Evolutionary conservation across 1,140 invertebrate species (phyloP).

Genomic region (Drosophila subpulchrella): DNA sequence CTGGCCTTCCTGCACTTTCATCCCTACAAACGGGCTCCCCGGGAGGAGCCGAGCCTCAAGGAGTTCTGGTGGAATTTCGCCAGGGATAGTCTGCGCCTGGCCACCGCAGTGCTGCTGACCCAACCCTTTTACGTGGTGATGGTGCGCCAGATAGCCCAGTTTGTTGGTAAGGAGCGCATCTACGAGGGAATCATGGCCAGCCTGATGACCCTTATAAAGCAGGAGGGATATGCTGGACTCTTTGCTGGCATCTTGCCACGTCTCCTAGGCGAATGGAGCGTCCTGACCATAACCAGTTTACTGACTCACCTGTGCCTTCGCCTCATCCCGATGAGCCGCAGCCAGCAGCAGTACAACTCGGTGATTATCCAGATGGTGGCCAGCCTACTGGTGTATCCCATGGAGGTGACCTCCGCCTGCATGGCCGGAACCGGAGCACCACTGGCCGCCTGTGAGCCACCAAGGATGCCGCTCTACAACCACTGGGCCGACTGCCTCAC

Average conservation of each 20-base stretch:
- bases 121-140: slow-evolving; percentile 60
- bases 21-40: slow-evolving; percentile 3
- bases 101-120: slow-evolving; percentile 32
- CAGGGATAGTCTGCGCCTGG: slow-evolving; percentile 25
- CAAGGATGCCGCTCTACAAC: slow-evolving; percentile 55
- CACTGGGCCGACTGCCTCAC: slow-evolving; percentile 56
- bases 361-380: slow-evolving; percentile 42
- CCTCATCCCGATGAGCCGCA: not conserved
- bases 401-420: slow-evolving; percentile 56
- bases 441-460: slow-evolving; percentile 47
- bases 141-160: slow-evolving; percentile 63
- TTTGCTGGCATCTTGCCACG: slow-evolving; percentile 54
- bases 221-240: slow-evolving; percentile 29
- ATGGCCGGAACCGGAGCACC: slow-evolving; percentile 57
- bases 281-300: slow-evolving; percentile 36
- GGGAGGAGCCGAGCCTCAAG: not conserved
- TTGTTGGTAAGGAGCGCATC: slow-evolving; percentile 38
- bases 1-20: slow-evolving; percentile 1
- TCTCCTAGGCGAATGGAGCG: slow-evolving; percentile 35
- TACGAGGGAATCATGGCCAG: slow-evolving; percentile 24
- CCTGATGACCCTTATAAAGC: not conserved
- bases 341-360: slow-evolving; percentile 31
- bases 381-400: slow-evolving; percentile 32
- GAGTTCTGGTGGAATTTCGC: slow-evolving; percentile 34
- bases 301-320: slow-evolving; percentile 20